Evolutionary conservation across 2,888 invertebrate genomes (phyloP).

Genomic region (Elegia similella): DNA sequence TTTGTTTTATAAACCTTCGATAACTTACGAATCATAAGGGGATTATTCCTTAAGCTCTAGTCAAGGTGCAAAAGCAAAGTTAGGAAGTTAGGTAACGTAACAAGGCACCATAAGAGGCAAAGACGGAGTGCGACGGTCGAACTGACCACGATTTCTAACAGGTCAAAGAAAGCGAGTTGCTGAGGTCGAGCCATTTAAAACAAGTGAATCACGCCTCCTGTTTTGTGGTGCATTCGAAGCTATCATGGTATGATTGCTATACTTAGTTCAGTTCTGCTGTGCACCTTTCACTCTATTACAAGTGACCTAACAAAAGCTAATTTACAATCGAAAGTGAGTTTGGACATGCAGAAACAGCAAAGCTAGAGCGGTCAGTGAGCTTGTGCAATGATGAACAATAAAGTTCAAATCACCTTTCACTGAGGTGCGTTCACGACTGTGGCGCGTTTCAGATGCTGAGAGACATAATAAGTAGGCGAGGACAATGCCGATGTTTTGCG

Average conservation of each 20-base stretch:
- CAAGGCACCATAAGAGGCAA: slow-evolving; percentile 36
- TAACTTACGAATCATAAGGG: not conserved
- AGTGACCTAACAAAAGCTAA: slow-evolving; percentile 49
- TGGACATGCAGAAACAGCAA: slow-evolving; percentile 38
- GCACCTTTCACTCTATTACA: slow-evolving; percentile 51
- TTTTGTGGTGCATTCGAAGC: slow-evolving; percentile 34
- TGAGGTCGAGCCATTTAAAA: slow-evolving; percentile 45
- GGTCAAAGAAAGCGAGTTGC: slow-evolving; percentile 63
- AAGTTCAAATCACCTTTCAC: slow-evolving; percentile 58
- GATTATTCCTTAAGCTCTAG: not conserved
- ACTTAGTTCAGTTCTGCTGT: slow-evolving; percentile 26
- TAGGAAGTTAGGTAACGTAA: slow-evolving; percentile 4
- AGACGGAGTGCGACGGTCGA: slow-evolving; percentile 44
- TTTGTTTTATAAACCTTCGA: not conserved
- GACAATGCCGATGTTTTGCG: slow-evolving; percentile 10
- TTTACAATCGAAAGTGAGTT: slow-evolving; percentile 53
- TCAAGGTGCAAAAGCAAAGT: slow-evolving; percentile 4
- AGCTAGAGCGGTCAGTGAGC: slow-evolving; percentile 45
- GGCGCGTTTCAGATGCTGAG: slow-evolving; percentile 18
- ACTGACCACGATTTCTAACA: slow-evolving; percentile 56
- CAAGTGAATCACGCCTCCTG: slow-evolving; percentile 49
- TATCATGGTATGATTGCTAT: slow-evolving; percentile 29
- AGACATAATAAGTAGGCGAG: slow-evolving; percentile 9
- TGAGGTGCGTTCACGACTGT: slow-evolving; percentile 29
- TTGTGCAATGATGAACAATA: slow-evolving; percentile 53